Evolutionary conservation across 2,797 vertebrate species (phyloP), one percentile per base, ranked within the genome.

Genomic region (Scomberomorus guttatus): DNA sequence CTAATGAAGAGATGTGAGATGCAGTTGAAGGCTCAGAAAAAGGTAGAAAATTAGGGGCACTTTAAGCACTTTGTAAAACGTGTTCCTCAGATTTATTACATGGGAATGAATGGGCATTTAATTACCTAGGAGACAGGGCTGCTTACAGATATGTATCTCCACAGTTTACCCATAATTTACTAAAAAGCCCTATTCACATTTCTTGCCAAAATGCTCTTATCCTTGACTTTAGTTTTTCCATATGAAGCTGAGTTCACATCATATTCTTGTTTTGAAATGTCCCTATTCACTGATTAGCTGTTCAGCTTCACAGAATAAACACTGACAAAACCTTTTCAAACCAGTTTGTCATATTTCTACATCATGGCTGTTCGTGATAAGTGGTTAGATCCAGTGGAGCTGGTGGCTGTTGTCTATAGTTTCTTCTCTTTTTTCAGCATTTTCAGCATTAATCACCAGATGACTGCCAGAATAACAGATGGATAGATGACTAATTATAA

Each of bases 371-470:
- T 44, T 67, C 34, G 55, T 72, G 63, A 55, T 32, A 56, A 69
- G 37, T 54, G 50, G 29, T 82, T 57, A 12, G 51, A 61, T 17
- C 48, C 67, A 50, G 62, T 57, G 18, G 58, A 78, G 46, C 50
- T 60, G 44, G 27, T 58, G 42, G 5, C 65, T 74, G 57, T 64
- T 42, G 46, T 76, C 55, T 67, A 22, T 58, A 5, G 25, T 51
- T 56, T 37, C 13, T 61, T 67, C 5, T 8, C 46, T 67, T 54
- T 74, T 66, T 63, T 37, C 34, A 37, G 34, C 34, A 32, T 6
- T 37, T 10, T 10, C 34, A 54, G 79, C 22, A 76, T 72, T 77
- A 75, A 82, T 82, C 69, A 64, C 82, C 71, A 76, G 58, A 71
- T 50, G 15, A 61, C 34, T 32, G 29, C 29, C 29, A 32, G 29